Evolutionary conservation across 1,140 invertebrate genomes (phyloP), one percentile per base, ranked within the genome.

Genomic region (Papilio polytes): DNA sequence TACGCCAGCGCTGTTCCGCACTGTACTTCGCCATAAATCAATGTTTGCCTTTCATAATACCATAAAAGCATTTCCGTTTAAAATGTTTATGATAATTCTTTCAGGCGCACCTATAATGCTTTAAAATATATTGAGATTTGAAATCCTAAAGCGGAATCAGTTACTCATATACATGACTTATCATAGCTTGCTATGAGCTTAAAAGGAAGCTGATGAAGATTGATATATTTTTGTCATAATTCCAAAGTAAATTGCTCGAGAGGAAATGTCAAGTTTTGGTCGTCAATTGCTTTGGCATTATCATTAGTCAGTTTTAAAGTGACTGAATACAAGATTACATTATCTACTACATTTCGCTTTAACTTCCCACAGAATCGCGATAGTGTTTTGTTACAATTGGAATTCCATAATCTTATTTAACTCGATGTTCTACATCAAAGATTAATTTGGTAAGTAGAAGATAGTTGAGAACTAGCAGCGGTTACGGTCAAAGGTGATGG

Each of bases 401-500:
- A 66, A 10, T 31, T 66, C 4, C 22, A 36, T 66, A 73, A 73
- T 46, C 70, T 18, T 18, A n/a, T 12, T 77, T 56, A 77, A 20
- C 74, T 56, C 26, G 26, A 12, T 51, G n/a, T 66, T 22, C 53
- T 63, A 22, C n/a, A 22, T 78, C 56, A 78, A 78, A 78, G 77
- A 63, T 63, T 44, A 63, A 78, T 78, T 78, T 44, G 26, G 31
- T 78, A 44, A 46, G 31, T 66, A 46, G 41, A 63, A 78, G n/a
- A 18, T 22, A 78, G 31, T 78, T 78, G 41, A 41, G 15, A 66
- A 66, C 77, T 76, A n/a, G 41, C 22, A 22, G 59, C 53, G 10
- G 59, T 78, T 66, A 44, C 41, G 85, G 87, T 88, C 87, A 90
- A 87, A 87, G 88, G 83, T 73, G 73, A 83, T 81, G 78, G 80